Evolutionary conservation across 2,888 invertebrate species (phyloP).

Genomic region (Rhaphigaster nebulosa): DNA sequence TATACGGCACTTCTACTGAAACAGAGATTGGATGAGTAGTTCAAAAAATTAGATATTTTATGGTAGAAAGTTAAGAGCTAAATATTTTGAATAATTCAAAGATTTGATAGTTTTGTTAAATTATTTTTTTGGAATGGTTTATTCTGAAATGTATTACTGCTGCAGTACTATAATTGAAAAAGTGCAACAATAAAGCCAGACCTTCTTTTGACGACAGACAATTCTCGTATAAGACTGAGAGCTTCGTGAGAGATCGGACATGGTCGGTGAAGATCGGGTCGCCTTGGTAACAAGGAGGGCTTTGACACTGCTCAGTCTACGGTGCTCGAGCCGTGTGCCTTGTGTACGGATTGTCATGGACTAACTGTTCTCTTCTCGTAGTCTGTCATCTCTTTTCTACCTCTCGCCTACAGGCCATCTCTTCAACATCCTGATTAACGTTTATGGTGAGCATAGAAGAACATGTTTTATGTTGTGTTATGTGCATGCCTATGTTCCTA

Average conservation of each 20-base stretch:
- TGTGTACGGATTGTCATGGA: neutral
- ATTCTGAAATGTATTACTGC: neutral
- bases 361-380: neutral
- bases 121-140: too few relatives aligned
- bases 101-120: too few relatives aligned
- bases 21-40: too few relatives aligned
- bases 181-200: neutral
- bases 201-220: neutral
- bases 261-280: slow-evolving; percentile 47
- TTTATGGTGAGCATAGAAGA: slow-evolving; percentile 42
- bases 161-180: neutral
- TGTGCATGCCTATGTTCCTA: neutral
- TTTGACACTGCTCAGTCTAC: slow-evolving; percentile 51
- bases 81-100: too few relatives aligned
- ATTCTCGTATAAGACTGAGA: neutral
- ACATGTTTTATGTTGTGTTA: neutral
- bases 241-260: neutral
- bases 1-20: too few relatives aligned
- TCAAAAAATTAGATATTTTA: too few relatives aligned
- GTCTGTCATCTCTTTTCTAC: neutral
- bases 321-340: slow-evolving; percentile 13
- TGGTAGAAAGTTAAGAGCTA: too few relatives aligned
- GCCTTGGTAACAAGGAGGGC: slow-evolving; percentile 57
- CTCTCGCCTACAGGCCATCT: neutral
- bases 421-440: slow-evolving; percentile 22